A percentile compares a stretch with the other conserved stretches of the same genome.
phyloP scores from a whole-genome alignment of 2,888 invertebrate genomes.

The Limulus polyphemus region DNA sequence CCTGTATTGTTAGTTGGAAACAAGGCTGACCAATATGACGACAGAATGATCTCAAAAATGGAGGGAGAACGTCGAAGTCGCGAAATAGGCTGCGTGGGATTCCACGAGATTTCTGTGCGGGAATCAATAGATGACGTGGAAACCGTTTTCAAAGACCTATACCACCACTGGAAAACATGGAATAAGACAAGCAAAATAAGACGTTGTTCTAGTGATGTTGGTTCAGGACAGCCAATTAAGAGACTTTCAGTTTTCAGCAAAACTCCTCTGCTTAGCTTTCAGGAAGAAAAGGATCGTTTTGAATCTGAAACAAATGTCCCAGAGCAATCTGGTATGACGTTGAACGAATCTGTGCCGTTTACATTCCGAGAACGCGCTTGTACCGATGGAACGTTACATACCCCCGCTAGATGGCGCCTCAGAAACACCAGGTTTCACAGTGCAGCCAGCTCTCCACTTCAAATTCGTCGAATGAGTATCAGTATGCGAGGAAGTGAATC shows the following conservation, averaged over 20 bases:
- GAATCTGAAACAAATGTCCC: background rate
- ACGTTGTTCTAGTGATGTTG: conserved; percentile 45
- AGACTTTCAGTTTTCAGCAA: background rate
- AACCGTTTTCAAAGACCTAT: conserved; percentile 60
- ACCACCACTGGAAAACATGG: conserved; percentile 59
- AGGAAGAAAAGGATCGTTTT: background rate
- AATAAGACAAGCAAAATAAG: conserved; percentile 53
- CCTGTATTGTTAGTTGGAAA: conserved; percentile 72
- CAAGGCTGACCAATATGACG: conserved; percentile 61
- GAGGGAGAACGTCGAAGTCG: conserved; percentile 60
- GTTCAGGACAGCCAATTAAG: background rate
- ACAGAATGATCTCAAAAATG: conserved; percentile 54
- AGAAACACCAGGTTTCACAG: conserved; percentile 30
- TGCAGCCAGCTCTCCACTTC: conserved; percentile 35
- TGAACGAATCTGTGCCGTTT: background rate
- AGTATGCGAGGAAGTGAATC: conserved; percentile 54
- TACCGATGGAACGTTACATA: conserved; percentile 53
- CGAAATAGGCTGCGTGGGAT: conserved; percentile 66
- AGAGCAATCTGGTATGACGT: background rate
- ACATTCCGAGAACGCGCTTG: conserved; percentile 58
- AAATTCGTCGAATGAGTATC: conserved; percentile 61
- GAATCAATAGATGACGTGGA: conserved; percentile 71
- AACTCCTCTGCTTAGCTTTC: background rate
- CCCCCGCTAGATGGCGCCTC: conserved; percentile 10
- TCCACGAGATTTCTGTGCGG: conserved; percentile 71